phyloP scores from a whole-genome alignment of 2,113 vertebrate genomes.

The Rhinoderma darwinii region DNA sequence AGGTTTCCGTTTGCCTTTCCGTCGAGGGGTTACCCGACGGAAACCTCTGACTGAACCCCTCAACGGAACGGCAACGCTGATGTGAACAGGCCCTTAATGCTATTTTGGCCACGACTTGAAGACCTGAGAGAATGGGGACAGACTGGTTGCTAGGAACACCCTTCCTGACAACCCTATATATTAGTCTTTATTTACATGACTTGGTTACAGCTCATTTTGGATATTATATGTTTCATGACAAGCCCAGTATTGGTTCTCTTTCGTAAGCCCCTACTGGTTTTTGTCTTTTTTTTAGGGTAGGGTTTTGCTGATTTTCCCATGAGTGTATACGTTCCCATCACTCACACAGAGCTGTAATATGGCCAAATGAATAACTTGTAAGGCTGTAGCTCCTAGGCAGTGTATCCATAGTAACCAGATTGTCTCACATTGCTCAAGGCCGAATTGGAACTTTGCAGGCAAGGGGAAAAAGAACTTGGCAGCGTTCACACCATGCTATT shows the following conservation, averaged over 20 bases:
- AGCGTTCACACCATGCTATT: neutral
- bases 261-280: too few relatives aligned
- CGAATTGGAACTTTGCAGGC: neutral
- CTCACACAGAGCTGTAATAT: neutral
- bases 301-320: neutral
- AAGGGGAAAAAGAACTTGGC: neutral
- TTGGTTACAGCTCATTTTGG: too few relatives aligned
- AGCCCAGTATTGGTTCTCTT: neutral
- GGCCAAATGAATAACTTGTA: neutral
- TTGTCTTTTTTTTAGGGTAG: too few relatives aligned
- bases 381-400: neutral
- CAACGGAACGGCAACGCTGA: too few relatives aligned
- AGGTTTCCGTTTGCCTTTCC: too few relatives aligned
- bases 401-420: conserved; percentile 13
- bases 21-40: too few relatives aligned
- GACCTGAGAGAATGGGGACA: neutral
- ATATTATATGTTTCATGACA: neutral
- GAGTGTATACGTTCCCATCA: neutral
- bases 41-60: too few relatives aligned
- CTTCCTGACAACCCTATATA: neutral
- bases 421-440: conserved; percentile 15
- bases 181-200: too few relatives aligned
- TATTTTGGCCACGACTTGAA: neutral
- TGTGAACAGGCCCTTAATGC: too few relatives aligned
- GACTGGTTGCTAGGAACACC: neutral